A percentile compares a stretch with the other conserved stretches of the same genome.
Conservation (phyloP, 2,113 vertebrate species). For the Neolamprologus sp. region DNA sequence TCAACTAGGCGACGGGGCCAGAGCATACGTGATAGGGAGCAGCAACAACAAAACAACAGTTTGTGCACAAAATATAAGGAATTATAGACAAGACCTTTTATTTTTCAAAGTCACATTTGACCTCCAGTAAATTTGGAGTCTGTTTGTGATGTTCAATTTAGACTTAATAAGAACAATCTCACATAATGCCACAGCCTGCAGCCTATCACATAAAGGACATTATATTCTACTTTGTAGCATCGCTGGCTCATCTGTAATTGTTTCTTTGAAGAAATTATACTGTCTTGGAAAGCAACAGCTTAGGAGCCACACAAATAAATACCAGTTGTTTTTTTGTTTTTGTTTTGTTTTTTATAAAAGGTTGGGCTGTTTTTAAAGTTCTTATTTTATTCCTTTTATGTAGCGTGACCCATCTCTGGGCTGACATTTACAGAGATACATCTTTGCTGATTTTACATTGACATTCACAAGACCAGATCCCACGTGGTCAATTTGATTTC, state of each 20-base stretch:
- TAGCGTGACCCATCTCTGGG: background rate
- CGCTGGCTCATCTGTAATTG: background rate
- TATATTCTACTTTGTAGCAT: background rate
- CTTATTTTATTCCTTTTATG: conserved; percentile 19
- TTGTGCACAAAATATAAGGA: background rate
- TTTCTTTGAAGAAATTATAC: background rate
- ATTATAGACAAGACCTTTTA: background rate
- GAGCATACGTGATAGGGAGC: background rate
- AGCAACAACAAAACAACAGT: background rate
- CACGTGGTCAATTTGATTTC: background rate
- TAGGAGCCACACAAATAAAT: conserved; percentile 14
- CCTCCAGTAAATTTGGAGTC: background rate
- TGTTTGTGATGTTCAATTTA: background rate
- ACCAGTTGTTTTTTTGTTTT: background rate
- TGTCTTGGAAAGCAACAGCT: background rate
- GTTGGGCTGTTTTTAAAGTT: conserved; percentile 11
- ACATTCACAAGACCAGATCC: conserved; percentile 18
- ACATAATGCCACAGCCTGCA: background rate
- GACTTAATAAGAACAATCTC: background rate
- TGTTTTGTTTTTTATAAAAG: background rate
- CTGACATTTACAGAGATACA: conserved; percentile 38
- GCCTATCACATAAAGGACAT: background rate
- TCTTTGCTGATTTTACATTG: background rate
- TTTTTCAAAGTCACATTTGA: background rate
- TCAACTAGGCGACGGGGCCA: background rate